Evolutionary conservation across 2,797 vertebrate genomes (phyloP).

Genomic region (Mus minutoides): DNA sequence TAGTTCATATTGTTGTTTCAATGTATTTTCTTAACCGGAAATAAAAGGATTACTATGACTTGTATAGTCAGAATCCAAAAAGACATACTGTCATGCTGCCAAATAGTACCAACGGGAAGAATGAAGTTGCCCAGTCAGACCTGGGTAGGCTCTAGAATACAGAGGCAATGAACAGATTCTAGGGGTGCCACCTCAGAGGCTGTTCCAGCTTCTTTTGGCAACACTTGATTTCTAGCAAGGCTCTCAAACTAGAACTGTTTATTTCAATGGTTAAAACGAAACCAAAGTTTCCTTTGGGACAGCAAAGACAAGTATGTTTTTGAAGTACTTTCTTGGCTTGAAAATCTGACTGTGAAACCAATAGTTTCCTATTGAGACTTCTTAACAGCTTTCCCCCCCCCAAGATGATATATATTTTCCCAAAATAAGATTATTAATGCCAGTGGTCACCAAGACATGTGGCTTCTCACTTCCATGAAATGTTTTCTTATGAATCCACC

Average conservation of each 20-base stretch:
- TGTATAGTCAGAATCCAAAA: constrained; percentile 22
- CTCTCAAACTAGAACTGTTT: constrained; percentile 11
- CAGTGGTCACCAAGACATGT: background rate
- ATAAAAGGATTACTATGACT: constrained; percentile 48
- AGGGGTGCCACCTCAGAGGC: background rate
- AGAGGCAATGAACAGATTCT: background rate
- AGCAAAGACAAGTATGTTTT: constrained; percentile 12
- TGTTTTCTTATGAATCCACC: background rate
- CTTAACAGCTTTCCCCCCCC: background rate
- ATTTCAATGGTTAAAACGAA: constrained; percentile 61
- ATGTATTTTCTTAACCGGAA: constrained; percentile 28
- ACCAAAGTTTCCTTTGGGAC: constrained; percentile 20
- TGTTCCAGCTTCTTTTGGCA: constrained; percentile 20
- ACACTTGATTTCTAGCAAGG: constrained; percentile 14
- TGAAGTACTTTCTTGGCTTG: constrained; percentile 36
- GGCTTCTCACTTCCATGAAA: background rate
- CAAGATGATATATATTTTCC: constrained; percentile 15
- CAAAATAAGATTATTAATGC: background rate
- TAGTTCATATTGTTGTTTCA: no score
- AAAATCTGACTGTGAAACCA: constrained; percentile 39
- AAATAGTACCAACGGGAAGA: background rate
- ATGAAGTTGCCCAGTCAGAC: constrained; percentile 14
- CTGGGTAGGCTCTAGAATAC: background rate
- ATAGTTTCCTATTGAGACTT: constrained; percentile 42
- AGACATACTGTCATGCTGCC: background rate